Base-by-base conservation (phyloP, 2,113 vertebrate genomes). In the Lepus europaeus region DNA sequence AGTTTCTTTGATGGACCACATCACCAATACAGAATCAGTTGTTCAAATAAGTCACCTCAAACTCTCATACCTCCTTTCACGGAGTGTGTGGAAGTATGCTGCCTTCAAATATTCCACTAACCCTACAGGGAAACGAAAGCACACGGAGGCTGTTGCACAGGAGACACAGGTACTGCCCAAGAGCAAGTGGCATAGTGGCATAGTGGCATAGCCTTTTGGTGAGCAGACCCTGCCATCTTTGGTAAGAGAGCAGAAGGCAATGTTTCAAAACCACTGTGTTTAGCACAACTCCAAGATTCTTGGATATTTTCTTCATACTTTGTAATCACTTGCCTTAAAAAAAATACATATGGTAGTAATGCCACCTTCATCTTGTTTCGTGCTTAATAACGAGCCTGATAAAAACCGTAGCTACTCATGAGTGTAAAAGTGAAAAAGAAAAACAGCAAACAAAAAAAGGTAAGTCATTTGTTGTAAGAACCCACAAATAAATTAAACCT, bases 401-500 rank as follows among this genome's bases (percentile, higher is more conserved):
- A 98, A 98, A 95, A 98, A 98, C 81, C 20, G 13, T 87, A 98
- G 94, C 17, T 97, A 97, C 93, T 98, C 90, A 91, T 83, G 97
- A 97, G 69, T 96, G 88, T 45, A 97, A 98, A 98, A 98, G 96
- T 89, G 94, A 97, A 96, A 97, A 97, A 97, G 97, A 98, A 98
- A 98, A 98, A 97, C 74, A 96, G 98, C 97, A 97, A 98, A 97
- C 94, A 91, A 95, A 98, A 98, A 98, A 97, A 97, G 96, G 95
- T 97, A 98, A 98, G 98, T 98, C 95, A 98, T 98, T 98, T 98
- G 97, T 97, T 98, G 90, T 97, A 98, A 98, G 98, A 98, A 98
- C 96, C 97, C 97, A 98, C 97, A 98, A 98, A 98, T 98, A 98
- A 98, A 98, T 98, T 98, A 98, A 98, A 98, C 95, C 98, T 98